Evolutionary conservation across 2,113 vertebrate species (phyloP), one percentile per base, ranked within the genome.

Genomic region (Platysternon megacephalum): DNA sequence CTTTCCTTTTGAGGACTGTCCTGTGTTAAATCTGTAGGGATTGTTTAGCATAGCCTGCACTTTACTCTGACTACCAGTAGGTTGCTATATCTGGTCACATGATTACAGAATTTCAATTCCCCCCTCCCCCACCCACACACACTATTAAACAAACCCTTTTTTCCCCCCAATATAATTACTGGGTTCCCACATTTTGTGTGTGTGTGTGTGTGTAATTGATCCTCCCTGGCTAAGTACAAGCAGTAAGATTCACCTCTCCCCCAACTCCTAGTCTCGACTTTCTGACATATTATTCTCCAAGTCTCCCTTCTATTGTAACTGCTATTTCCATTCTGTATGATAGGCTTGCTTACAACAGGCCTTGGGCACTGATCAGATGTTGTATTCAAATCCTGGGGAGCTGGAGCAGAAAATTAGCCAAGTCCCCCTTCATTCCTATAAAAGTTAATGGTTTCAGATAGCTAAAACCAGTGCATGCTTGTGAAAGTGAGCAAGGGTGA

Each of bases 381-480:
- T 58, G 13, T 68, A 68, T 72, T n/a, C n/a, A 72, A 72, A 72
- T 22, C 68, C 21, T 42, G 5, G 8, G 14, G 5, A 84, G 89
- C 35, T 6, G 87, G n/a, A 91, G 39, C 5, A 58, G 42, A 8
- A 85, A 7, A 39, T 3, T 58, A 39, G n/a, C 74, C 12, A 52
- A 46, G 2, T n/a, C 76, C 2, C 91, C 9, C 19, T 2, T 84
- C 4, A 2, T 51, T 94, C 24, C 51, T 53, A 14, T 17, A 2
- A n/a, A 86, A 79, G 1, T 4, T 32, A 11, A 1, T 12, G 74
- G 78, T 56, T 79, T 1, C 49, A 49, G 5, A 52, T 39, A 29
- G 35, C 65, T 39, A n/a, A 35, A 39, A 83, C 46, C 16, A 72
- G 2, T 4, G 26, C 0, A 0, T 39, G 24, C 26, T n/a, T 7